A percentile compares a stretch with the other conserved stretches of the same genome.
These are phyloP conservation scores for Eulithis testata DNA, from an alignment of 2,888 invertebrate species.

Conservation along the genomic window DNA sequence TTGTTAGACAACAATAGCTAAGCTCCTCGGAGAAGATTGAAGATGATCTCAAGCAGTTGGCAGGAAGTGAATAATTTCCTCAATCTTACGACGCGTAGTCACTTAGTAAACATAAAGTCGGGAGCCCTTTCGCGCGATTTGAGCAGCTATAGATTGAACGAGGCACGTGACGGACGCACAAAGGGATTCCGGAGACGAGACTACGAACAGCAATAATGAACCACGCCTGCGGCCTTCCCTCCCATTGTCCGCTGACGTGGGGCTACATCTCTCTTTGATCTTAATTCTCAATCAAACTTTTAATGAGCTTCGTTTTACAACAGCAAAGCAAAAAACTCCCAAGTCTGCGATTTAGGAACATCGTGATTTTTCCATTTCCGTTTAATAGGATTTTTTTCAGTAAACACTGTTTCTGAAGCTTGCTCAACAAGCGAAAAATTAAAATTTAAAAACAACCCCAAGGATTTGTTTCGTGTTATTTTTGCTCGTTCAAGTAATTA, in stretches of 20 bases:
- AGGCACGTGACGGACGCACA: constrained; percentile 65
- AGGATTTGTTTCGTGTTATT: constrained; percentile 60
- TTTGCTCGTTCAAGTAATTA: constrained; percentile 59
- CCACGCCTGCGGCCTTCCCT: constrained; percentile 55
- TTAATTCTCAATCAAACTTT: constrained; percentile 59
- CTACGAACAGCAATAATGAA: constrained; percentile 66
- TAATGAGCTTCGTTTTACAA: constrained; percentile 39
- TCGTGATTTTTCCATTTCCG: constrained; percentile 55
- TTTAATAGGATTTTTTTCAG: constrained; percentile 62
- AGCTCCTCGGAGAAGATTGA: constrained; percentile 35
- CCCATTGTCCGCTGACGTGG: constrained; percentile 55
- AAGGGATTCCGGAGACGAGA: constrained; percentile 62
- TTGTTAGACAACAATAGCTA: constrained; percentile 35
- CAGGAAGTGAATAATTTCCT: constrained; percentile 45
- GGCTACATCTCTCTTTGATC: constrained; percentile 57
- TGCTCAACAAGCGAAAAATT: constrained; percentile 74
- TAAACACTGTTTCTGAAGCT: constrained; percentile 67
- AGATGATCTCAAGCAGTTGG: constrained; percentile 38
- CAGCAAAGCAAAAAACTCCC: constrained; percentile 36
- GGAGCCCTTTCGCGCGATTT: constrained; percentile 55
- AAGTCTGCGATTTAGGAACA: constrained; percentile 40
- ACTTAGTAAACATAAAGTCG: constrained; percentile 49
- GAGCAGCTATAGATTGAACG: constrained; percentile 57
- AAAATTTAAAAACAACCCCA: constrained; percentile 65
- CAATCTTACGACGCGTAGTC: constrained; percentile 36